These are phyloP conservation scores for Anolis apletophallus DNA, from an alignment of 2,797 vertebrate species.

Conservation along the genomic window DNA sequence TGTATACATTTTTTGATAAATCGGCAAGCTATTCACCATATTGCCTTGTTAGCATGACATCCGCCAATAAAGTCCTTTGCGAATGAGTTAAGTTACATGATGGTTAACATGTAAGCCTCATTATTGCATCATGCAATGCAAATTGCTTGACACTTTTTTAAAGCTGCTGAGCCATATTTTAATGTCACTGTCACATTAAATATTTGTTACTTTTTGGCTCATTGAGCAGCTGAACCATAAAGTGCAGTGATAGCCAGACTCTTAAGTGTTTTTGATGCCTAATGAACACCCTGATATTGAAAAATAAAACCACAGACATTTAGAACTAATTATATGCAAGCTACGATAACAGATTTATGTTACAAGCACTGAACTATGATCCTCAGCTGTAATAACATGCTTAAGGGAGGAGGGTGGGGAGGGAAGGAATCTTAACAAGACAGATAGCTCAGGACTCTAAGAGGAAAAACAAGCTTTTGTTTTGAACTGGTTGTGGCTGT, in stretches of 20 bases:
- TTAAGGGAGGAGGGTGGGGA: constrained; percentile 8
- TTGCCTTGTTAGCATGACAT: constrained; percentile 37
- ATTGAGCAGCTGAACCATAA: constrained; percentile 70
- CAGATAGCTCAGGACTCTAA: constrained; percentile 42
- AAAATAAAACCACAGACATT: constrained; percentile 69
- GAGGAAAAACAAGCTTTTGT: constrained; percentile 57
- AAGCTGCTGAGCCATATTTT: constrained; percentile 55
- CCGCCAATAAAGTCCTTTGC: constrained; percentile 38
- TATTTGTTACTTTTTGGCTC: constrained; percentile 65
- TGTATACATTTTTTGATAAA: background rate
- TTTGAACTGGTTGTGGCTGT: constrained; percentile 38
- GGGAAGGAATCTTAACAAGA: constrained; percentile 38
- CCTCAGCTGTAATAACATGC: constrained; percentile 69
- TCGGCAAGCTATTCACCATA: background rate
- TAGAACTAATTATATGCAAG: constrained; percentile 74
- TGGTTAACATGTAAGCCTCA: constrained; percentile 32
- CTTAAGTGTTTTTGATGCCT: constrained; percentile 71
- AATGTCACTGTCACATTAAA: constrained; percentile 72
- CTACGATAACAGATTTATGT: constrained; percentile 68
- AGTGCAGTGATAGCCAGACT: constrained; percentile 58
- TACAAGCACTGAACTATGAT: constrained; percentile 70
- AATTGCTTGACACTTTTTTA: constrained; percentile 50
- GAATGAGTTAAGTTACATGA: constrained; percentile 45
- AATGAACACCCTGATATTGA: constrained; percentile 63
- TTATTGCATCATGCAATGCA: constrained; percentile 37